Conservation (phyloP, 2,113 vertebrate genomes). For the Neotoma lepida region DNA sequence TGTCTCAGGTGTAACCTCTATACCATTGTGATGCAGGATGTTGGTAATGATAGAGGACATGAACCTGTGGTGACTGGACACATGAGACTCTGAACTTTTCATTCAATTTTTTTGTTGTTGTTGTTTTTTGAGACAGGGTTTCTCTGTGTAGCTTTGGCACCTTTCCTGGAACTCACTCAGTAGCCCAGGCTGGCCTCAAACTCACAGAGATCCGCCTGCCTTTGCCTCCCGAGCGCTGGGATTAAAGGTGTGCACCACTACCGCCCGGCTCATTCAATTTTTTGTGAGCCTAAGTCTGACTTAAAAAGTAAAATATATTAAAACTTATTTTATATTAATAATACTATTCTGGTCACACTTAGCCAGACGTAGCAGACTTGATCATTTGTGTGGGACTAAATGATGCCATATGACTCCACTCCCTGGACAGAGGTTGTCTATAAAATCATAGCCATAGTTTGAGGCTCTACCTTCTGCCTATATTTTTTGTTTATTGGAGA, state of each 20-base stretch:
- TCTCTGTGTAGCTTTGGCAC: too few relatives aligned
- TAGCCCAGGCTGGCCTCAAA: too few relatives aligned
- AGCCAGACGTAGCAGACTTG: background rate
- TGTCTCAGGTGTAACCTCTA: background rate
- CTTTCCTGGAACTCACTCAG: too few relatives aligned
- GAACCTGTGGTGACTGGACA: background rate
- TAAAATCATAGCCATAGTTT: background rate
- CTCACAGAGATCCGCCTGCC: too few relatives aligned
- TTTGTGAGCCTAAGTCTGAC: background rate
- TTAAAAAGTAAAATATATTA: background rate
- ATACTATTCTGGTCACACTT: background rate
- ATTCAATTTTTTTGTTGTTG: slow-evolving; percentile 24
- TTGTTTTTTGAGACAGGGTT: too few relatives aligned
- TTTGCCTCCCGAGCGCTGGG: too few relatives aligned
- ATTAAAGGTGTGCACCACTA: too few relatives aligned
- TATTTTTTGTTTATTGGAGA: background rate
- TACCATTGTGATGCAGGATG: background rate
- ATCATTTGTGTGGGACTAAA: background rate
- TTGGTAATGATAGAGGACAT: background rate
- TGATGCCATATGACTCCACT: background rate
- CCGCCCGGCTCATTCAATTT: slow-evolving; percentile 1
- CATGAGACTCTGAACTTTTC: background rate
- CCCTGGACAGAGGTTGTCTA: background rate
- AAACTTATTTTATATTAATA: background rate
- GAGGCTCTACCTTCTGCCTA: background rate